Evolutionary conservation across 1,140 invertebrate species (phyloP), one percentile per base, ranked within the genome.

Genomic region (Drosophila bocki): DNA sequence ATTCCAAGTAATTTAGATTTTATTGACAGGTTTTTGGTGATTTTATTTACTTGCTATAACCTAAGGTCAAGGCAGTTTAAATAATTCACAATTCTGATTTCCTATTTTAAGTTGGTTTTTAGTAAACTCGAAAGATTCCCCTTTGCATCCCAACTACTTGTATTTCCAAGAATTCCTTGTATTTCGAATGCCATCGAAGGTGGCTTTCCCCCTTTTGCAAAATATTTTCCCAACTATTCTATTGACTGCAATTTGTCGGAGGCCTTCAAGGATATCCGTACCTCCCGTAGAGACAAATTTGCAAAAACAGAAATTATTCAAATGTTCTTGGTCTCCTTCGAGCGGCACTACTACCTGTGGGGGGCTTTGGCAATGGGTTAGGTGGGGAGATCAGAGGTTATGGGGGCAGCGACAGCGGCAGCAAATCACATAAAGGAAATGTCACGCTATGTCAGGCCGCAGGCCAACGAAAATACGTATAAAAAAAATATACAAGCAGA

Each of bases 371-470:
- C n/a, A 13, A 11, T 17, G 48, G 48, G 44, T 6, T 6, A 3
- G 11, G 11, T 1, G 15, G 26, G 50, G 17, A n/a, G 45, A 32
- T 22, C 65, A 67, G 50, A 19, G 47, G 37, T 19, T 7, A 45
- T 35, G 51, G 39, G 62, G 62, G 19, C 62, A 71, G 67, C 33
- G 58, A 57, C 74, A 81, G 47, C 62, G 77, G 65, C 72, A 82
- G 74, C 61, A 85, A 88, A 88, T 88, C 85, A 80, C 64, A 90
- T 78, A 90, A 81, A 79, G 86, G 84, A 88, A 88, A 90, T 88
- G 84, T 88, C 84, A 88, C 85, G 85, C 81, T 90, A 88, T 70
- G 69, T 50, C 63, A 79, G 65, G 65, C 75, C 80, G 37, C 61
- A 64, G 65, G 75, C 61, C 68, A 79, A 65, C 32, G 41, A 64